Percentiles rank a stretch among this genome's conserved stretches.
Conservation (phyloP, 2,797 vertebrate species). For the Siniperca scherzeri region DNA sequence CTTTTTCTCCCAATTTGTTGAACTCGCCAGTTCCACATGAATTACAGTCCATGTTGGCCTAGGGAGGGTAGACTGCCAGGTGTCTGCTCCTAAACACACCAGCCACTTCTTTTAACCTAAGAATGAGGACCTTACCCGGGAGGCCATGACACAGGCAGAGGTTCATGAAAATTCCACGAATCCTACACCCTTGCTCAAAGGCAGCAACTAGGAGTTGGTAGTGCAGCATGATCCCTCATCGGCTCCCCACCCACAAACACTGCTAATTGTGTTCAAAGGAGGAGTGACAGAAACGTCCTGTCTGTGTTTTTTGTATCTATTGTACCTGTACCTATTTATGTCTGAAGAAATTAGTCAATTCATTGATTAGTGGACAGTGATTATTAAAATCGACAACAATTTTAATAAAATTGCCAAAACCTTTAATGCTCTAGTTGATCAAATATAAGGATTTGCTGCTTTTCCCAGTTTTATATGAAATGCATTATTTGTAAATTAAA, state of each 20-base stretch:
- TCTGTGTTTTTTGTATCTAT: not conserved
- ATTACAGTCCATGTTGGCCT: not conserved
- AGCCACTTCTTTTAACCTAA: not conserved
- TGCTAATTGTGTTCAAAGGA: not conserved
- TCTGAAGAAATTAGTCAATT: not conserved
- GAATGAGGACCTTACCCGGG: not conserved
- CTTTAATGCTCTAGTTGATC: not conserved
- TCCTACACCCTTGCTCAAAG: not conserved
- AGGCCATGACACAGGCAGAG: not conserved
- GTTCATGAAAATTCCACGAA: not conserved
- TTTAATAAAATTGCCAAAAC: not conserved
- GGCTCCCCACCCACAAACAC: not conserved
- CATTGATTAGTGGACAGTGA: not conserved
- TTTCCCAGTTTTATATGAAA: not conserved
- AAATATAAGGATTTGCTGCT: not conserved
- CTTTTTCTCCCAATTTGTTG: not conserved
- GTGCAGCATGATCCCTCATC: not conserved
- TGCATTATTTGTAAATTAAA: not conserved
- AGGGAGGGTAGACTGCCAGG: not conserved
- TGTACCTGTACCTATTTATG: not conserved
- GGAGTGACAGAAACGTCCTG: not conserved
- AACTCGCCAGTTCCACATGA: not conserved
- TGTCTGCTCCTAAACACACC: not conserved
- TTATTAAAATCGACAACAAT: not conserved
- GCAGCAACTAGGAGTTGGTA: not conserved